Evolutionary conservation across 30 jellyfish, hydroid and myxozoan species (phyloP).

Genomic region (Rhopilema esculentum): DNA sequence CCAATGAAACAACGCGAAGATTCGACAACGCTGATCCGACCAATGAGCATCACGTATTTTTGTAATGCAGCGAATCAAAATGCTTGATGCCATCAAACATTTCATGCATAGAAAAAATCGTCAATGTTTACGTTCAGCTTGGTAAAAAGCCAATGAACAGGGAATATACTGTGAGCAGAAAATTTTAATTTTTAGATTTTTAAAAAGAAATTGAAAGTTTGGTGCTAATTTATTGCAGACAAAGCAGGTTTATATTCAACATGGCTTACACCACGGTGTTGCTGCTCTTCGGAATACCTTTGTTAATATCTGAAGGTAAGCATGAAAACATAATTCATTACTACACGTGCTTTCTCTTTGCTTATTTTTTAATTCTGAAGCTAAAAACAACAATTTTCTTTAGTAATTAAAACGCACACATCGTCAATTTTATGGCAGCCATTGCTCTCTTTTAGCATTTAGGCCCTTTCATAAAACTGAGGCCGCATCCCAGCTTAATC

Average conservation of each 20-base stretch:
- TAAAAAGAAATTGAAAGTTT: too few relatives aligned
- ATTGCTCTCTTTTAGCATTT: background rate
- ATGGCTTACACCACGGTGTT: background rate
- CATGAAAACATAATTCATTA: background rate
- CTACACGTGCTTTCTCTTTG: too few relatives aligned
- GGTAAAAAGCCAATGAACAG: background rate
- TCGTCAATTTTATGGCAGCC: too few relatives aligned
- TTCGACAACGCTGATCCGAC: background rate
- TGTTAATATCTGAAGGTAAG: background rate
- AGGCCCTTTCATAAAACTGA: background rate
- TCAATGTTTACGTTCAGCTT: background rate
- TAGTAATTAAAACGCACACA: too few relatives aligned
- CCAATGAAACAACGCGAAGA: background rate
- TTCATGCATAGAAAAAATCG: background rate
- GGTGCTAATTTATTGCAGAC: background rate
- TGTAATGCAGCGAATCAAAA: background rate
- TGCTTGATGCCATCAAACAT: background rate
- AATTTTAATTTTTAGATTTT: background rate
- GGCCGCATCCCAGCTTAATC: background rate
- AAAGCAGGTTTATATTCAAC: background rate
- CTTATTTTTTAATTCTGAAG: too few relatives aligned
- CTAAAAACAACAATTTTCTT: too few relatives aligned
- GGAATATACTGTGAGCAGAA: background rate
- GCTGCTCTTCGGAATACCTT: background rate
- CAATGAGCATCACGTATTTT: background rate